A percentile compares a stretch with the other conserved stretches of the same genome.
Evolutionary conservation across 2,797 vertebrate species (phyloP).

Genomic region (Hydrocynus forskahlii): DNA sequence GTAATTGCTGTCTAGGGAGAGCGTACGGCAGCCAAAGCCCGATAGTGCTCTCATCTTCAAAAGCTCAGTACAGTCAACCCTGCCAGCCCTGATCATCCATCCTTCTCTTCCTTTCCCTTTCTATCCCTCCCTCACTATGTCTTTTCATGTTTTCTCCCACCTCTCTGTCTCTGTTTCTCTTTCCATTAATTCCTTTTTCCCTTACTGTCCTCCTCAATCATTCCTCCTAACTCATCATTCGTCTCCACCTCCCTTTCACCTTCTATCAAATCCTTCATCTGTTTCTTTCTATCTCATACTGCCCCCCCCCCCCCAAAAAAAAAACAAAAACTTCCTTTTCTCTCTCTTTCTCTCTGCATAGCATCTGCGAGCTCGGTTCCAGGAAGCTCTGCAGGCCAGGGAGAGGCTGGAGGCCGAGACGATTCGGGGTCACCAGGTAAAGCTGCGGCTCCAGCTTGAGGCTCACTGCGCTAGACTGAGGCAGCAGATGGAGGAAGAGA

Average conservation of each 20-base stretch:
- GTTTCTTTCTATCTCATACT: conserved; percentile 46
- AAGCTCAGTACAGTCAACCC: conserved; percentile 54
- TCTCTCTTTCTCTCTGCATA: conserved; percentile 27
- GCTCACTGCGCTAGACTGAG: conserved; percentile 45
- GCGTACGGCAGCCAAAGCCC: conserved; percentile 51
- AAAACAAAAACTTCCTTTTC: conserved; percentile 39
- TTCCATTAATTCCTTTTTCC: conserved; percentile 2
- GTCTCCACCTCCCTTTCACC: conserved; percentile 14
- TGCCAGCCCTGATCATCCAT: conserved; percentile 56
- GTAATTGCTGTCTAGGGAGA: conserved; percentile 64
- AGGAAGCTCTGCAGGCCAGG: conserved; percentile 48
- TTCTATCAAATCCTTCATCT: conserved; percentile 38
- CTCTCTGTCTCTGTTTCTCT: conserved; percentile 56
- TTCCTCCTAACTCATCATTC: conserved; percentile 42
- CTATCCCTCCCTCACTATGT: conserved; percentile 55
- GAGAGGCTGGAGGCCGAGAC: conserved; percentile 57
- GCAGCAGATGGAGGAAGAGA: conserved; percentile 48
- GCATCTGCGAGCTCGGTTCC: conserved; percentile 58
- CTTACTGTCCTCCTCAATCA: conserved; percentile 45
- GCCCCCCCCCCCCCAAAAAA: conserved; percentile 30
- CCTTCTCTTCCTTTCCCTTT: conserved; percentile 39
- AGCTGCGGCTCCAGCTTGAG: conserved; percentile 55
- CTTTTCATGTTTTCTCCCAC: conserved; percentile 53
- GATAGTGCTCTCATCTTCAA: conserved; percentile 56
- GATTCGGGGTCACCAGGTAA: conserved; percentile 53